Evolutionary conservation across 2,113 vertebrate species (phyloP), one percentile per base, ranked within the genome.

Genomic region (Crotophaga sulcirostris): DNA sequence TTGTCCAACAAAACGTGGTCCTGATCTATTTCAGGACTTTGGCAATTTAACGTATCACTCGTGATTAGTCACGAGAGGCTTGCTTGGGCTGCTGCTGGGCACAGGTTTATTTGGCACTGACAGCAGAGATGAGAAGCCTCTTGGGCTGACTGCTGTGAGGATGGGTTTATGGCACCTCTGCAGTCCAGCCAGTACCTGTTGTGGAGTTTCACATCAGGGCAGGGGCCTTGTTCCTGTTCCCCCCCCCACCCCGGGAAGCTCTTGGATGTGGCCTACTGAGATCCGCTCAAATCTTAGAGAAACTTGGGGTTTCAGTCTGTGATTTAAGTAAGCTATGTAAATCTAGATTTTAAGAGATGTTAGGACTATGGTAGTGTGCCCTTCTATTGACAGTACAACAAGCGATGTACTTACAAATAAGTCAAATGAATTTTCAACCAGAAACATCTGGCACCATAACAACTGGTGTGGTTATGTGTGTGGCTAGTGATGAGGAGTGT

Each of bases 31-130:
- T 62, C 33, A 78, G 64, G 42, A 26, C 44, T 66, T 31, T 3
- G 17, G 13, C 13, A 45, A 8, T 44, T 60, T 36, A 25, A 11
- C 7, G 26, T 18, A 15, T 24, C 31, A 20, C 28, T 85, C 36
- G 8, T 2, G 36, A 38, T 16, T 34, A 47, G 29, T 62, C 13
- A 15, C 1, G 4, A 79, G 73, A 44, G 19, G 16, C 13, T 86
- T 51, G 5, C 26, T 33, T 11, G 10, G 20, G 13, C 29, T 7
- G 4, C n/a, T 40, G 29, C 19, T 84, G 0, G 0, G 5, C 31
- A 16, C 24, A 11, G 28, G 23, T 4, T 0, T 10, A 28, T 42
- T 74, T 63, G 45, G 18, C 52, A 38, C 0, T 0, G 7, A 8
- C 11, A 56, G 38, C 34, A n/a, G 56, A 60, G 45, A 18, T 3